phyloP scores from a whole-genome alignment of 2,113 vertebrate species.

The Zingel zingel region DNA sequence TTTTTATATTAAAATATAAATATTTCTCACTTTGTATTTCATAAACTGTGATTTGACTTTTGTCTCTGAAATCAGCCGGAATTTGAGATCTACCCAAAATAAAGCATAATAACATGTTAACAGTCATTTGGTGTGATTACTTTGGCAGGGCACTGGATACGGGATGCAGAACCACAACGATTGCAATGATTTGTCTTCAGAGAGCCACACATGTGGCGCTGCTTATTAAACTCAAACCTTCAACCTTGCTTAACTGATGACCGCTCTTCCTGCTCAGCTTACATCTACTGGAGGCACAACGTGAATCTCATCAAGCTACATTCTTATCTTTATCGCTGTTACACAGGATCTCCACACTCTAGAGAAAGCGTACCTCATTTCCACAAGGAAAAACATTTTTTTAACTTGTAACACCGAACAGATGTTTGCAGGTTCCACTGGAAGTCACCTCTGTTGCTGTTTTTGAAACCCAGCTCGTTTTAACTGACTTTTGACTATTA shows the following conservation, averaged over 20 bases:
- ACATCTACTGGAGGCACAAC: slow-evolving; percentile 1
- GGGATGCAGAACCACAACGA: not conserved
- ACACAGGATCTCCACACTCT: not conserved
- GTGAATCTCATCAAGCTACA: not conserved
- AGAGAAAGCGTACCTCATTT: not conserved
- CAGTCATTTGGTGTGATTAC: not conserved
- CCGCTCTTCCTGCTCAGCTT: not conserved
- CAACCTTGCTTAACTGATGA: not conserved
- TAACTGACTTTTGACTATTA: not conserved
- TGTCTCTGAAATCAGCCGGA: not conserved
- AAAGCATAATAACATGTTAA: not conserved
- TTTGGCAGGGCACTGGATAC: not conserved
- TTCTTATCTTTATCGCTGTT: not conserved
- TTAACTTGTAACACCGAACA: not conserved
- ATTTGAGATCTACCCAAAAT: not conserved
- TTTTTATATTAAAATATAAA: not conserved
- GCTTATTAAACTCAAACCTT: slow-evolving; percentile 1
- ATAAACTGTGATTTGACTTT: not conserved
- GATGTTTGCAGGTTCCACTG: not conserved
- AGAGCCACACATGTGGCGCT: not conserved
- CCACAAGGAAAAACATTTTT: not conserved
- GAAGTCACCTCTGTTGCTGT: not conserved
- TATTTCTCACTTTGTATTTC: not conserved
- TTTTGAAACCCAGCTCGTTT: not conserved
- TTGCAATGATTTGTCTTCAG: not conserved